These are phyloP conservation scores for Rhadina sibilatrix DNA, from an alignment of 2,113 vertebrate genomes.

Conservation along the genomic window DNA sequence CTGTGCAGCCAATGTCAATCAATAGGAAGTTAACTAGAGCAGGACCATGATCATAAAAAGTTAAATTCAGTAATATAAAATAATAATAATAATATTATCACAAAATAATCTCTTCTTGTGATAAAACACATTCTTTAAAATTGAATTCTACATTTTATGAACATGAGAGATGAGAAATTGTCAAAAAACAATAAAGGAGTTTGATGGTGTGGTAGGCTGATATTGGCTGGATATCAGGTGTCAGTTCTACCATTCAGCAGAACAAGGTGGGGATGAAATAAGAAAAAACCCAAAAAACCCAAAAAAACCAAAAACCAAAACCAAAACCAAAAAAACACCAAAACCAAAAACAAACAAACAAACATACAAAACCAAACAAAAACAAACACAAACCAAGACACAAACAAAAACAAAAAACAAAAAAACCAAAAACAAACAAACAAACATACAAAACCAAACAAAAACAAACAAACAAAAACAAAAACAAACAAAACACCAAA, in stretches of 20 bases:
- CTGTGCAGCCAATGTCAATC: rapidly evolving
- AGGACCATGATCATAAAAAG: not conserved
- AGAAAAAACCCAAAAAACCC: not conserved
- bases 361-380: too few relatives aligned
- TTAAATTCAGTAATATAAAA: not conserved
- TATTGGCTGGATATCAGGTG: not conserved
- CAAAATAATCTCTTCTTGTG: not conserved
- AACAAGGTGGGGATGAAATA: not conserved
- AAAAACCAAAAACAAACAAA: too few relatives aligned
- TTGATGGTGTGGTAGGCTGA: not conserved
- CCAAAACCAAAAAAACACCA: too few relatives aligned
- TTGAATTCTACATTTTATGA: not conserved
- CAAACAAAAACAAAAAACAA: too few relatives aligned
- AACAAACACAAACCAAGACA: too few relatives aligned
- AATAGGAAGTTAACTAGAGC: not conserved
- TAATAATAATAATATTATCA: not conserved
- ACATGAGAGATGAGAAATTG: not conserved
- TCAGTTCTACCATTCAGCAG: not conserved
- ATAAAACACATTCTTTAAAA: not conserved
- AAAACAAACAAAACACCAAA: too few relatives aligned
- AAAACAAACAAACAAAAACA: too few relatives aligned
- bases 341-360: too few relatives aligned
- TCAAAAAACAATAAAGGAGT: not conserved
- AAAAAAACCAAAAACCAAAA: too few relatives aligned
- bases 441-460: too few relatives aligned